These are phyloP conservation scores for Atta colombica DNA, from an alignment of 1,140 invertebrate species.

Conservation along the genomic window DNA sequence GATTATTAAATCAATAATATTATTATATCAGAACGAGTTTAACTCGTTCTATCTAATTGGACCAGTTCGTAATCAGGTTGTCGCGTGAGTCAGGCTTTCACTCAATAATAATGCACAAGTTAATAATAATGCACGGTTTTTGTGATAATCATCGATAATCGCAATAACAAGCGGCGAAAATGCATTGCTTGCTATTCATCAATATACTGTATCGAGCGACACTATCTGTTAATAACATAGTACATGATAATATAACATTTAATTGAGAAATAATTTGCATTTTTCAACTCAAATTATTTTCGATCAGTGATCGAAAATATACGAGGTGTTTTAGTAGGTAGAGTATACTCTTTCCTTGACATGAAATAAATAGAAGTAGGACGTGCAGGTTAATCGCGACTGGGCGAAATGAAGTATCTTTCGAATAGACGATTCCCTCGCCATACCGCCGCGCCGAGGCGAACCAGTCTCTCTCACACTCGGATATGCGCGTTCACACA, in stretches of 20 bases:
- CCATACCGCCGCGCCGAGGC: not conserved
- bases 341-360: slow-evolving; percentile 26
- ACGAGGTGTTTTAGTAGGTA: not conserved
- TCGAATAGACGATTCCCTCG: slow-evolving; percentile 54
- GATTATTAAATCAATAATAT: slow-evolving; percentile 45
- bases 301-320: not conserved
- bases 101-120: slow-evolving; percentile 40
- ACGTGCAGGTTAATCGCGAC: slow-evolving; percentile 64
- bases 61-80: slow-evolving; percentile 10
- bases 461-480: slow-evolving; percentile 59
- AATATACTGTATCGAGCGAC: not conserved
- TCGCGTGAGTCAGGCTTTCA: slow-evolving; percentile 36
- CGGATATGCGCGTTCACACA: slow-evolving; percentile 40
- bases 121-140: slow-evolving; percentile 10
- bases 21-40: slow-evolving; percentile 54
- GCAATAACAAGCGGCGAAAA: slow-evolving; percentile 38
- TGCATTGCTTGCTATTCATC: not conserved
- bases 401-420: slow-evolving; percentile 60
- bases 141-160: slow-evolving; percentile 47
- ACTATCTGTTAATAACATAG: not conserved
- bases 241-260: not conserved
- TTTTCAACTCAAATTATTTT: not conserved
- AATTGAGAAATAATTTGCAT: not conserved
- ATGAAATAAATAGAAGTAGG: slow-evolving; percentile 60
- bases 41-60: slow-evolving; percentile 43